Evolutionary conservation across 2,888 invertebrate genomes (phyloP), one percentile per base, ranked within the genome.

Genomic region (Panzeria rudis): DNA sequence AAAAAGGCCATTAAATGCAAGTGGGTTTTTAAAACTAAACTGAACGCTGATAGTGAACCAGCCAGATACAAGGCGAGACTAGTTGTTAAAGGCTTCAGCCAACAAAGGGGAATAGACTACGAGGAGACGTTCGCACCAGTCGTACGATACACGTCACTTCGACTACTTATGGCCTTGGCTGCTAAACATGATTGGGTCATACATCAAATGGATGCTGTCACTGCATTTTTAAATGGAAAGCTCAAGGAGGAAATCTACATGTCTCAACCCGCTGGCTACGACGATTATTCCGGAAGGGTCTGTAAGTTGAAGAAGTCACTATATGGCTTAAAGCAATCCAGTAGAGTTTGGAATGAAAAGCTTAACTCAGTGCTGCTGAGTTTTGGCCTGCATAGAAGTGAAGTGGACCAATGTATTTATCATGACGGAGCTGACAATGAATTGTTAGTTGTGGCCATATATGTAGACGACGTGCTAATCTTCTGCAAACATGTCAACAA

Each of bases 121-220:
- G 73, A 61, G 9, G 83, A 87, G 17, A 86, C 84, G 25, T 84
- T 84, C 38, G 76, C 76, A 25, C 72, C 76, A 23, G 72, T 77
- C 13, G 66, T 54, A 4, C 29, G 87, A 41, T 86, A 83, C 35
- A 82, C 81, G 20, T 83, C 86, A 44, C 78, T 83, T 35, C 64
- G 82, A 3, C 82, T 76, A 41, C 64, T 86, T 25, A 38, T 83
- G 38, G 78, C 84, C 17, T 29, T 85, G 25, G 71, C 86, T 7
- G 86, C 59, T 9, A 20, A 64, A 64, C 25, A 64, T 15, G 29
- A 44, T 1, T 35, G 32, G 5, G n/a, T 7, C 2, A 44, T 44
- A 25, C 23, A 23, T 44, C 44, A 64, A 17, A 20, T 44, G n/a
- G 44, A 44, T 44, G 64, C 23, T 17, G 64, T n/a, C 2, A 44